phyloP scores from a whole-genome alignment of 2,113 vertebrate genomes.

The Microtus richardsoni region DNA sequence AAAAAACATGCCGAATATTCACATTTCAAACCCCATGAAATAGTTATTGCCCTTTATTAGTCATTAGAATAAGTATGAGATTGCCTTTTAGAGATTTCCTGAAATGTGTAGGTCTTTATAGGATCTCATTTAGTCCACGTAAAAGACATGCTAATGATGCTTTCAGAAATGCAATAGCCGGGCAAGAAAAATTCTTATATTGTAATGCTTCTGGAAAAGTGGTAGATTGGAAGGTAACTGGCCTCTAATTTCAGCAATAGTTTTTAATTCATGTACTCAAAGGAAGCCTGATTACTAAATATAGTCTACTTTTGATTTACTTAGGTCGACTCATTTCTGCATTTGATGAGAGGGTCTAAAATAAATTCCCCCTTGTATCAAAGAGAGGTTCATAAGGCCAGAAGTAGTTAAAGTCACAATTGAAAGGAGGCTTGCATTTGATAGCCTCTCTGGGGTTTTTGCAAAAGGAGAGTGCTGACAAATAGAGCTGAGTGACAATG shows the following conservation, averaged over 20 bases:
- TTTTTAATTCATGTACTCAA: slow-evolving; percentile 47
- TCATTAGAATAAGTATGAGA: slow-evolving; percentile 57
- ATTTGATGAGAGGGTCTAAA: not conserved
- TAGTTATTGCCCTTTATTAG: slow-evolving; percentile 73
- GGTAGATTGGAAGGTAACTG: slow-evolving; percentile 45
- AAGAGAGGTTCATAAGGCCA: not conserved
- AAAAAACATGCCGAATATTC: slow-evolving; percentile 32
- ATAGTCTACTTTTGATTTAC: not conserved
- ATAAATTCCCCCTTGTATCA: slow-evolving; percentile 15
- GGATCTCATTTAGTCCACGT: slow-evolving; percentile 53
- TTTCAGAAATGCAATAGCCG: slow-evolving; percentile 67
- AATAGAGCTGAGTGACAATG: slow-evolving; percentile 21
- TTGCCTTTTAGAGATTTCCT: slow-evolving; percentile 70
- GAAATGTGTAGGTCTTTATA: slow-evolving; percentile 39
- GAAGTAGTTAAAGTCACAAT: slow-evolving; percentile 49
- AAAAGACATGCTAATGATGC: slow-evolving; percentile 70
- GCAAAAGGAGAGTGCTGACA: not conserved
- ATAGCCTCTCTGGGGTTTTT: slow-evolving; percentile 63
- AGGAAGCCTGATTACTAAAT: not conserved
- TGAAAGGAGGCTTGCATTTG: not conserved
- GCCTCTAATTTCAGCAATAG: slow-evolving; percentile 13
- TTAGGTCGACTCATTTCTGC: not conserved
- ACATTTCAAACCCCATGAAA: slow-evolving; percentile 40
- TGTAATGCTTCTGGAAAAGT: slow-evolving; percentile 40
- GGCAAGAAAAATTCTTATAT: slow-evolving; percentile 62